Percentiles rank a stretch among this genome's conserved stretches.
These are phyloP conservation scores for Drosophila planitibia DNA, from an alignment of 2,888 invertebrate species.

Conservation along the genomic window DNA sequence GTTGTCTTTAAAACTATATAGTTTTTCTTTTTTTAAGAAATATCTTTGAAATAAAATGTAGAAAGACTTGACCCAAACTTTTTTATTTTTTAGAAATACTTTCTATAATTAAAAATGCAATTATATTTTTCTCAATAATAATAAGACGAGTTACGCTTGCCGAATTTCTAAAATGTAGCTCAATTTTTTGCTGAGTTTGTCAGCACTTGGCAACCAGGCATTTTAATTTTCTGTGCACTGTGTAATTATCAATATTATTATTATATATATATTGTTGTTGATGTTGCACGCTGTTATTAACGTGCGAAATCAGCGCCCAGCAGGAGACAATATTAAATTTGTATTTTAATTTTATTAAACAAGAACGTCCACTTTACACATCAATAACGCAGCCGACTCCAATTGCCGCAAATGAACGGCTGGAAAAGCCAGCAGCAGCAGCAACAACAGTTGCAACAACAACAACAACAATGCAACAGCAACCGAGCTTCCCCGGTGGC, in stretches of 20 bases:
- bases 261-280: constrained; percentile 13
- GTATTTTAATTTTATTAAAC: constrained; percentile 81
- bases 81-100: too few relatives aligned
- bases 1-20: too few relatives aligned
- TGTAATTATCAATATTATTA: constrained; percentile 30
- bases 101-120: too few relatives aligned
- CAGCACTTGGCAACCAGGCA: background rate
- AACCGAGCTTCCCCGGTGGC: constrained; percentile 63
- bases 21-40: too few relatives aligned
- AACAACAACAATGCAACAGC: constrained; percentile 35
- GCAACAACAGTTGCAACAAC: background rate
- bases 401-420: constrained; percentile 46
- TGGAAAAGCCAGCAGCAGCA: constrained; percentile 10
- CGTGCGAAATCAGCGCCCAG: constrained; percentile 49
- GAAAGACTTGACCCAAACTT: too few relatives aligned
- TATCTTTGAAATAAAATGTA: too few relatives aligned
- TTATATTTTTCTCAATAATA: background rate
- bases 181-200: background rate
- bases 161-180: background rate
- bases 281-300: constrained; percentile 40
- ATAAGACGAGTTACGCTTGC: background rate
- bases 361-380: constrained; percentile 78
- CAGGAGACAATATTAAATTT: constrained; percentile 61
- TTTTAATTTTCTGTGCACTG: background rate
- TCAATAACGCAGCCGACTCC: constrained; percentile 62